Percentiles rank a stretch among this genome's conserved stretches.
Evolutionary conservation across 2,888 invertebrate species (phyloP).

Genomic region (Thyatira batis): DNA sequence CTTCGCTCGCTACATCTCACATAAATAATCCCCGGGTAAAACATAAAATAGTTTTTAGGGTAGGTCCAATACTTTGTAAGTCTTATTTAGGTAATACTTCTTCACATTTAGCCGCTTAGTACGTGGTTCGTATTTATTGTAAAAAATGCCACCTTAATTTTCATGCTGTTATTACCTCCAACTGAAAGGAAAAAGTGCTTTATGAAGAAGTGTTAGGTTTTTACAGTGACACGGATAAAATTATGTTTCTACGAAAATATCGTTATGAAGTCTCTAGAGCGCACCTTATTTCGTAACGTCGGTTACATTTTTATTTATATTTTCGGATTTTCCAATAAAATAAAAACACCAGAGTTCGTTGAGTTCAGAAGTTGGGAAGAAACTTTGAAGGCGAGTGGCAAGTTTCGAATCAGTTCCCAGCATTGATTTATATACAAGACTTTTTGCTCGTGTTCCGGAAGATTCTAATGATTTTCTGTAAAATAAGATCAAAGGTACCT

Average conservation of each 20-base stretch:
- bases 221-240: neutral
- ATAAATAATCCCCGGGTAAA: neutral
- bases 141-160: neutral
- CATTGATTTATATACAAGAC: neutral
- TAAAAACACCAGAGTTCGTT: neutral
- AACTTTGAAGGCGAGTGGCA: neutral
- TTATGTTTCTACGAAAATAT: neutral
- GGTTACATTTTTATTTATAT: neutral
- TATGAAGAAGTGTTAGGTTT: neutral
- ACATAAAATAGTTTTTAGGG: neutral
- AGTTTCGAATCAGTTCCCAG: neutral
- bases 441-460: neutral
- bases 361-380: neutral
- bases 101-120: neutral
- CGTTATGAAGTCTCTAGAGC: neutral
- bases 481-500: too few relatives aligned
- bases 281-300: neutral
- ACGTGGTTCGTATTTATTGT: neutral
- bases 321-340: neutral
- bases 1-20: neutral
- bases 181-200: neutral
- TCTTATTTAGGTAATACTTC: neutral
- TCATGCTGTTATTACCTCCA: neutral
- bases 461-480: too few relatives aligned
- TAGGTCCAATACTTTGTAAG: neutral